These are phyloP conservation scores for Ammodytes marinus DNA, from an alignment of 2,113 vertebrate species.

Conservation along the genomic window DNA sequence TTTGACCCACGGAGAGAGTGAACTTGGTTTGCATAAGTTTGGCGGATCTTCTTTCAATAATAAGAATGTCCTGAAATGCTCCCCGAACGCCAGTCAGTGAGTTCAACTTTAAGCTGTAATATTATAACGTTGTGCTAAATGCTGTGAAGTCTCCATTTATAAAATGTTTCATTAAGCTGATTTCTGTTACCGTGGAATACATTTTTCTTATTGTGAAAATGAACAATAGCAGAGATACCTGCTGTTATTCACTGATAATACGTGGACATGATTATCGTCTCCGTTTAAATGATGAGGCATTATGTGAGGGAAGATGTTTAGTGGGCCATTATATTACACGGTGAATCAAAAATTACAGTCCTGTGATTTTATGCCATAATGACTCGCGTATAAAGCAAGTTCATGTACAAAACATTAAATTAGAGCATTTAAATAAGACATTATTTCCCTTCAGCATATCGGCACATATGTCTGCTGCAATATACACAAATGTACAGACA, in stretches of 20 bases:
- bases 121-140: slow-evolving; percentile 26
- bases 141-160: slow-evolving; percentile 15
- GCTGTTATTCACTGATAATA: slow-evolving; percentile 63
- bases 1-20: slow-evolving; percentile 63
- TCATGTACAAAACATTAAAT: slow-evolving; percentile 5
- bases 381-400: slow-evolving; percentile 25
- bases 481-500: slow-evolving; percentile 4
- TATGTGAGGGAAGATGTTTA: slow-evolving; percentile 53
- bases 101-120: slow-evolving; percentile 44
- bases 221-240: slow-evolving; percentile 46
- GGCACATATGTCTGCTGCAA: slow-evolving; percentile 21
- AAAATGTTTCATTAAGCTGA: slow-evolving; percentile 26
- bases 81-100: slow-evolving; percentile 30
- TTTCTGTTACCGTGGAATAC: slow-evolving; percentile 27
- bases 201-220: slow-evolving; percentile 38
- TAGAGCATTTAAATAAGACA: slow-evolving; percentile 48
- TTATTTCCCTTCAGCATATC: slow-evolving; percentile 29
- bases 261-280: slow-evolving; percentile 22
- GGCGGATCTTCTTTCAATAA: slow-evolving; percentile 54
- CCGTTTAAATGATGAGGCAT: slow-evolving; percentile 54
- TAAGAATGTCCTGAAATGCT: slow-evolving; percentile 63
- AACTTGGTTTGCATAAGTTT: slow-evolving; percentile 52
- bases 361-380: slow-evolving; percentile 47
- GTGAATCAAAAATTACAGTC: slow-evolving; percentile 56
- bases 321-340: slow-evolving; percentile 40